Conservation (phyloP, 2,888 invertebrate species). For the Falcaria lacertinaria region DNA sequence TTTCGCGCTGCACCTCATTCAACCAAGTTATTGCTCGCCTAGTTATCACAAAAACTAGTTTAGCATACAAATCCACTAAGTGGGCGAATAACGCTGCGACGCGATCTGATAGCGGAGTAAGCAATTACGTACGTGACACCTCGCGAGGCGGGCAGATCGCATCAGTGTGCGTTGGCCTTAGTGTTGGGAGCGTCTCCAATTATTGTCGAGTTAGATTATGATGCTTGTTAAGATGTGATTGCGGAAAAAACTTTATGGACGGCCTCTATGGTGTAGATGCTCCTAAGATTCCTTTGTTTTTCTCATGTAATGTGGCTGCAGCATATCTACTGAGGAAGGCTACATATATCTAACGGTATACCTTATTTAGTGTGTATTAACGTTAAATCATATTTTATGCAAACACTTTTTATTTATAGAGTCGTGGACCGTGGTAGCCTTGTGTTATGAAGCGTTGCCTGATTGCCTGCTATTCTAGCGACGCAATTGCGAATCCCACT, state of each 20-base stretch:
- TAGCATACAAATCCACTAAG: slow-evolving; percentile 62
- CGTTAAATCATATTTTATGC: no score
- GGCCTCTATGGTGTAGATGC: slow-evolving; percentile 16
- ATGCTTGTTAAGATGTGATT: slow-evolving; percentile 32
- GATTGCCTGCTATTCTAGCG: no score
- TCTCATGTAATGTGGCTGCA: neutral
- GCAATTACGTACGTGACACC: slow-evolving; percentile 78
- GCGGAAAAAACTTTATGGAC: slow-evolving; percentile 20
- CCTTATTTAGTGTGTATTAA: no score
- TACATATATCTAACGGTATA: no score
- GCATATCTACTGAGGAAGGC: no score
- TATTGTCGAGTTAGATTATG: slow-evolving; percentile 36
- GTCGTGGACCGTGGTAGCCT: no score
- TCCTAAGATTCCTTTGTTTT: slow-evolving; percentile 19
- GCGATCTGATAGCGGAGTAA: slow-evolving; percentile 51
- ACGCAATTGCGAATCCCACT: no score
- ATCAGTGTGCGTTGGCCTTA: slow-evolving; percentile 35
- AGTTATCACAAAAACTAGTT: slow-evolving; percentile 53
- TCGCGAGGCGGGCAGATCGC: slow-evolving; percentile 37
- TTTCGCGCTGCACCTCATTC: slow-evolving; percentile 50
- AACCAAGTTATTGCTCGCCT: slow-evolving; percentile 16
- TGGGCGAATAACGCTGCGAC: slow-evolving; percentile 51
- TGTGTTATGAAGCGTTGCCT: no score
- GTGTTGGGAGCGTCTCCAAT: slow-evolving; percentile 62
- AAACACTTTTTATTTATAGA: no score